These are phyloP conservation scores for Plutomurus gul DNA, from an alignment of 1,140 invertebrate genomes.

Conservation along the genomic window DNA sequence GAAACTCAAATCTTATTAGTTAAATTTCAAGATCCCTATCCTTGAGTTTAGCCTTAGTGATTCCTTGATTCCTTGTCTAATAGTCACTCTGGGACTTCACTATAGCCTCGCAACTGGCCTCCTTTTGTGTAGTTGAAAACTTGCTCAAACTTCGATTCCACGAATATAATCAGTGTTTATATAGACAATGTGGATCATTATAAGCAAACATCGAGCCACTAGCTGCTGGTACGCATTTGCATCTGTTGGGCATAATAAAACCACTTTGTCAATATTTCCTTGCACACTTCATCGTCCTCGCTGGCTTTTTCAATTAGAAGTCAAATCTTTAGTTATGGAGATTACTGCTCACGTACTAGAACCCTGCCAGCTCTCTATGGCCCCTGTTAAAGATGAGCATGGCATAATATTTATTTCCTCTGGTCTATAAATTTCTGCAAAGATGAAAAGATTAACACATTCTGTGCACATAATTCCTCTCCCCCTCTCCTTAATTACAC, in stretches of 20 bases:
- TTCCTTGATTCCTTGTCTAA: background rate
- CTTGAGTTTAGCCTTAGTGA: background rate
- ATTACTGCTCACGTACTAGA: too few species aligned
- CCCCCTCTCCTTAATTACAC: background rate
- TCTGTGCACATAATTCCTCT: background rate
- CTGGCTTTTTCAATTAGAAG: background rate
- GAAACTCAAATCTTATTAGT: constrained; percentile 15
- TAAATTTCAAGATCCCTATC: constrained; percentile 16
- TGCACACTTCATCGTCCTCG: too few species aligned
- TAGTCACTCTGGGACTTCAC: background rate
- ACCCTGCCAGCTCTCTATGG: too few species aligned
- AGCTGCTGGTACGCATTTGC: too few species aligned
- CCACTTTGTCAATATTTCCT: too few species aligned
- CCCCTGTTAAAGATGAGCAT: too few species aligned
- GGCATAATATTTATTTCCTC: background rate
- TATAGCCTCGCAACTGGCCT: background rate
- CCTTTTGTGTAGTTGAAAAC: too few species aligned
- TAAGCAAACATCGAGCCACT: too few species aligned
- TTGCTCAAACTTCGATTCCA: background rate
- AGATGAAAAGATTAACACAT: background rate
- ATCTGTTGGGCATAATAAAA: too few species aligned
- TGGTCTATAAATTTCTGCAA: background rate
- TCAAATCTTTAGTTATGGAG: background rate
- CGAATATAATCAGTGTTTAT: too few species aligned
- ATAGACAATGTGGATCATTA: too few species aligned